phyloP scores from a whole-genome alignment of 2,888 invertebrate genomes.

The Lacanobia oleracea region DNA sequence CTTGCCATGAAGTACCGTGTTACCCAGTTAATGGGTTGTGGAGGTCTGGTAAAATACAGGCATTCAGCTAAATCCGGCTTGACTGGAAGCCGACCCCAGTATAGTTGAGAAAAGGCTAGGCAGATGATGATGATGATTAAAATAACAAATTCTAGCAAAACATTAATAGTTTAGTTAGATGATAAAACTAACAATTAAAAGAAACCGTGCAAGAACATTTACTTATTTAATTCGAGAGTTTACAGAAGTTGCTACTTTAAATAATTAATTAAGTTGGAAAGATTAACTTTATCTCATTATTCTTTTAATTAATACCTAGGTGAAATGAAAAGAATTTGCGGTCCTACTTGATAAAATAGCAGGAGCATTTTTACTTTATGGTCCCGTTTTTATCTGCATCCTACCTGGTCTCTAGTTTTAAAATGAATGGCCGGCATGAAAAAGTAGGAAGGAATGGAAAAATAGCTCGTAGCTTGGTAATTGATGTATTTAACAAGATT shows the following conservation, averaged over 20 bases:
- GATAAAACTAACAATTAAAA: neutral
- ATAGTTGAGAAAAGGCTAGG: too few relatives aligned
- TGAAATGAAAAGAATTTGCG: conserved; percentile 25
- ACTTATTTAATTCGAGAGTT: neutral
- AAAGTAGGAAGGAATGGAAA: neutral
- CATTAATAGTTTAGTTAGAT: too few relatives aligned
- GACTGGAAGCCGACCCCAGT: too few relatives aligned
- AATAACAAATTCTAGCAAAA: neutral
- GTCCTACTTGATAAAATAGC: conserved; percentile 22
- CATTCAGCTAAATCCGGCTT: too few relatives aligned
- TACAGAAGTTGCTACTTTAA: neutral
- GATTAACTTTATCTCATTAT: conserved; percentile 22
- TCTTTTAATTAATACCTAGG: conserved; percentile 6
- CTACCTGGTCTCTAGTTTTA: conserved; percentile 17
- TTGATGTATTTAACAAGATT: conserved; percentile 21
- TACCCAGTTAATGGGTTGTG: too few relatives aligned
- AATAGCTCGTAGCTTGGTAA: neutral
- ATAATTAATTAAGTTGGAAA: neutral
- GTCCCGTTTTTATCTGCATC: conserved; percentile 25
- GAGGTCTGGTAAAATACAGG: too few relatives aligned
- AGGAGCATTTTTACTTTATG: conserved; percentile 13
- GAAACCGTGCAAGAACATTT: neutral
- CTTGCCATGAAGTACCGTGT: too few relatives aligned
- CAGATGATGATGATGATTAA: too few relatives aligned
- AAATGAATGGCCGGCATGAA: conserved; percentile 24